A percentile compares a stretch with the other conserved stretches of the same genome.
These are phyloP conservation scores for Eristalis pertinax DNA, from an alignment of 2,888 invertebrate species.

Conservation along the genomic window DNA sequence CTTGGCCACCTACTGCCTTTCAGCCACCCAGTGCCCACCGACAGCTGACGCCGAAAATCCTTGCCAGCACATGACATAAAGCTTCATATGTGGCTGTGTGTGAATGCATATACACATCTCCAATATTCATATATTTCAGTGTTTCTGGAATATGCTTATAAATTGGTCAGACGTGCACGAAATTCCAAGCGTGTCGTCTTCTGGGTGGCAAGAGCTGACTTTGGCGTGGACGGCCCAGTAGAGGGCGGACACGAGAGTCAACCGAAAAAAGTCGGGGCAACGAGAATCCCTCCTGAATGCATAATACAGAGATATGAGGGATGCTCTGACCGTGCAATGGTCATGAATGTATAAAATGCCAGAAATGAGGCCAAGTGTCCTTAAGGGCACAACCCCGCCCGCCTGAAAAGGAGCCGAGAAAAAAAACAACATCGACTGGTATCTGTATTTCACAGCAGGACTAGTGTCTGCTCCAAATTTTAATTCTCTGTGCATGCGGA, in stretches of 20 bases:
- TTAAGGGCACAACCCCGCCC: conserved; percentile 59
- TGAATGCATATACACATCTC: conserved; percentile 47
- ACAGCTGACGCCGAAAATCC: conserved; percentile 11
- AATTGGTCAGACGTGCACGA: conserved; percentile 79
- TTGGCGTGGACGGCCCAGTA: neutral
- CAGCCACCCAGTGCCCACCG: neutral
- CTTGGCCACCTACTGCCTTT: neutral
- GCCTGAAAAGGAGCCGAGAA: conserved; percentile 17
- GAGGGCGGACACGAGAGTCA: conserved; percentile 12
- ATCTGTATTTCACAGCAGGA: conserved; percentile 32
- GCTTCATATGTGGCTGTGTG: conserved; percentile 1
- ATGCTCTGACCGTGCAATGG: conserved; percentile 71
- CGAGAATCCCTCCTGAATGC: conserved; percentile 61
- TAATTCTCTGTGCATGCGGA: conserved; percentile 12
- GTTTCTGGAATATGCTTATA: conserved; percentile 78
- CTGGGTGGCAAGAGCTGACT: neutral
- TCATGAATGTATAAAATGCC: conserved; percentile 73
- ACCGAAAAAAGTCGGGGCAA: conserved; percentile 17
- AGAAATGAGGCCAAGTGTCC: conserved; percentile 75
- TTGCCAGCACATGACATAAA: conserved; percentile 8
- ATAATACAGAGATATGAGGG: conserved; percentile 71
- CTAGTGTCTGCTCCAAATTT: conserved; percentile 51
- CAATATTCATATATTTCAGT: conserved; percentile 59
- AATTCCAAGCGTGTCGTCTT: conserved; percentile 75
- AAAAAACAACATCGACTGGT: neutral